Evolutionary conservation across 2,888 invertebrate species (phyloP), one percentile per base, ranked within the genome.

Genomic region (Heliconius hortense): DNA sequence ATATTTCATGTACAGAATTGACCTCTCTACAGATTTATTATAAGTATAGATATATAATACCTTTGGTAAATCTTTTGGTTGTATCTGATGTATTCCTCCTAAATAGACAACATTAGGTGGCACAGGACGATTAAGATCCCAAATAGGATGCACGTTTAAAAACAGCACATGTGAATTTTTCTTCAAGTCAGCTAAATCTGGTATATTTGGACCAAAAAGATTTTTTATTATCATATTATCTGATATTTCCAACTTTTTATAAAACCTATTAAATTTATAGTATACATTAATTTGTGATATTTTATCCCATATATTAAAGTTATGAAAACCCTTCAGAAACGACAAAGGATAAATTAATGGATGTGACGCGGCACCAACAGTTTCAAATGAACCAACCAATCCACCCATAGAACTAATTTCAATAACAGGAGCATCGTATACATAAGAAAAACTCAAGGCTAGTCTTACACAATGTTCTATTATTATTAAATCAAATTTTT

Each of bases 361-460:
- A 78, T 88, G 86, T 1, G 60, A 74, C 0, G 85, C 80, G 5
- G 82, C 80, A 4, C 88, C 86, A 0, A 86, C 56, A 0, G 75
- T 35, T 28, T 84, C 81, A 24, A 82, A 81, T 10, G 79, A 82
- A 18, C 80, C 78, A 69, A 74, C 3, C 13, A 80, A 0, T 5
- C 79, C 73, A 18, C 86, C 86, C 1, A 87, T 82, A 0, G 89
- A 89, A 78, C 87, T 88, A 0, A 90, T 76, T 73, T 82, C 81
- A 21, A 90, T 90, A 0, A 85, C 82, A 2, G 90, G 89, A 0
- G 79, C 85, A 66, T 89, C 84, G 43, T 82, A 85, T 1, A 87
- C n/a, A 73, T 89, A 83, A 0, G 85, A 81, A 15, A 85, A 82
- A 1, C 82, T 82, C 35, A 88, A 73, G 0, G 83, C 79, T 7